These are phyloP conservation scores for Pangasius mekongensis DNA, from an alignment of 2,797 vertebrate genomes.

Conservation along the genomic window DNA sequence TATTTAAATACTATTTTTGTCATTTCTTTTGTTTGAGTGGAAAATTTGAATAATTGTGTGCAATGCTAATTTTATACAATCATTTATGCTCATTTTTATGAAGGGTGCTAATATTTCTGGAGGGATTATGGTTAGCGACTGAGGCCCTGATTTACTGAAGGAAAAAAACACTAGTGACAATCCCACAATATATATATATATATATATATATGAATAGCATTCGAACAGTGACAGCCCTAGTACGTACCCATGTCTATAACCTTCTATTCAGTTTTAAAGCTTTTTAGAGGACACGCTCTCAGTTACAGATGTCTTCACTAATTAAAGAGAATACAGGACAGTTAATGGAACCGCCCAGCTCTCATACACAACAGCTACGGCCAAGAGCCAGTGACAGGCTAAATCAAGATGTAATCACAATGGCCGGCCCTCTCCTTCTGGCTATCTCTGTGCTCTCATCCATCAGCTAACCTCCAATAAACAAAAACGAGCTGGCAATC, in stretches of 20 bases:
- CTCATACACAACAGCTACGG: neutral
- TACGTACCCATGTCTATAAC: neutral
- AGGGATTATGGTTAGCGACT: neutral
- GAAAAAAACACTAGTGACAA: neutral
- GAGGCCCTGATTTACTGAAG: neutral
- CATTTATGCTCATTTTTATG: neutral
- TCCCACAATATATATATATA: neutral
- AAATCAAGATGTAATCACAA: conserved; percentile 66
- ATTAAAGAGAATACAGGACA: neutral
- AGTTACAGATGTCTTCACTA: conserved; percentile 4
- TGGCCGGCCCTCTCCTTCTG: conserved; percentile 58
- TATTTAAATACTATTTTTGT: no score
- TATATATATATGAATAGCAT: no score
- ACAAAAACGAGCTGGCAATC: conserved; percentile 57
- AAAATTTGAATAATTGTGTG: no score
- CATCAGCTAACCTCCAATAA: conserved; percentile 41
- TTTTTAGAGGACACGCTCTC: neutral
- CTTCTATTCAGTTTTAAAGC: neutral
- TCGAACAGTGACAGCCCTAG: neutral
- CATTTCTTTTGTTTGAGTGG: no score
- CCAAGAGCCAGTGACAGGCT: conserved; percentile 59
- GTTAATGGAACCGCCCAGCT: conserved; percentile 13
- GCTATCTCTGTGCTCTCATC: conserved; percentile 53
- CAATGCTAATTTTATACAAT: neutral
- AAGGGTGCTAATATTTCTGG: neutral